phyloP scores from a whole-genome alignment of 1,140 invertebrate species.

The Metopolophium dirhodum region DNA sequence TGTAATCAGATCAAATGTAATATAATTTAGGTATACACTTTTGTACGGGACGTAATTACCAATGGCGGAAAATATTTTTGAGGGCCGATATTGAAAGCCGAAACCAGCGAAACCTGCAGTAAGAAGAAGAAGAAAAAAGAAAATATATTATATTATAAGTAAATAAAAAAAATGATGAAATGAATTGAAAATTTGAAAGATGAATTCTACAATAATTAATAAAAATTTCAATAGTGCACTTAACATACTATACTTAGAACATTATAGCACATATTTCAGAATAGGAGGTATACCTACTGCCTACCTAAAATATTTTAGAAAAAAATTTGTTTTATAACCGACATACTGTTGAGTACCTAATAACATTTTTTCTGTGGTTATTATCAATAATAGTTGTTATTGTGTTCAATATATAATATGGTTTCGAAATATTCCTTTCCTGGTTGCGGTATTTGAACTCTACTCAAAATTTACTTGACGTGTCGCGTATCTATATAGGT shows the following conservation, averaged over 20 bases:
- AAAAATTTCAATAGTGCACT: not conserved
- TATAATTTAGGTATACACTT: not conserved
- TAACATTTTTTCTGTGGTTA: not conserved
- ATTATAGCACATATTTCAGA: not conserved
- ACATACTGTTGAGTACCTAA: not conserved
- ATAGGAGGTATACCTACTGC: not conserved
- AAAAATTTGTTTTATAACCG: not conserved
- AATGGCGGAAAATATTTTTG: not conserved
- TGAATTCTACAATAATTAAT: not conserved
- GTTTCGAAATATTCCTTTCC: not conserved
- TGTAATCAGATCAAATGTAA: not conserved
- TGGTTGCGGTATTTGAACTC: not conserved
- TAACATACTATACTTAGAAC: not conserved
- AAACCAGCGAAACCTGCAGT: not conserved
- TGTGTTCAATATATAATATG: not conserved
- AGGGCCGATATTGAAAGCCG: too few relatives aligned
- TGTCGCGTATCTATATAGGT: not conserved
- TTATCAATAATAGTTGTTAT: too few relatives aligned
- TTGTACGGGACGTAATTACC: not conserved
- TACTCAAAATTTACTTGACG: not conserved
- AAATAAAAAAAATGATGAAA: not conserved
- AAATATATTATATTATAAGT: not conserved
- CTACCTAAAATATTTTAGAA: not conserved
- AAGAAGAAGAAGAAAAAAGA: not conserved
- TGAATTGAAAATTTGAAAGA: not conserved